A percentile compares a stretch with the other conserved stretches of the same genome.
Conservation (phyloP, 2,113 vertebrate genomes). For the Actenoides hombroni region DNA sequence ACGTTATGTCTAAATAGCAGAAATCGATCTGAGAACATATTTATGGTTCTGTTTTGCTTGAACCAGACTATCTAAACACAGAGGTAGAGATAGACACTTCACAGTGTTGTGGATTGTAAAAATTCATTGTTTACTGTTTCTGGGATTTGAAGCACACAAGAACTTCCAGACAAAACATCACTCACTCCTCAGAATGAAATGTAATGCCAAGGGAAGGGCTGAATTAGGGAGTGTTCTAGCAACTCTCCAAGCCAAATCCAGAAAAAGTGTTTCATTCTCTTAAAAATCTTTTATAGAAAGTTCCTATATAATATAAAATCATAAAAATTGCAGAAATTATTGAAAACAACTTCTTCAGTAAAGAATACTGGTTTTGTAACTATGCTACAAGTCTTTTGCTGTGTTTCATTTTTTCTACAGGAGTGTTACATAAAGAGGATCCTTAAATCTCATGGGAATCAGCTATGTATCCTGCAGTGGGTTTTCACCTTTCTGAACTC, state of each 20-base stretch:
- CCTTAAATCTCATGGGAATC: not conserved
- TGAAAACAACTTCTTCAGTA: not conserved
- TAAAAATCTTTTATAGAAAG: not conserved
- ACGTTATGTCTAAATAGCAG: not conserved
- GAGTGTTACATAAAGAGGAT: not conserved
- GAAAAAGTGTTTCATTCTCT: not conserved
- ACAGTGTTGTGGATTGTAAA: not conserved
- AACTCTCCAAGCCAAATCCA: not conserved
- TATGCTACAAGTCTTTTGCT: not conserved
- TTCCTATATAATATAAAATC: not conserved
- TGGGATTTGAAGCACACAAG: not conserved
- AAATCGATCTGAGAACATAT: not conserved
- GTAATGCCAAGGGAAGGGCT: not conserved
- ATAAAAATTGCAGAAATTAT: not conserved
- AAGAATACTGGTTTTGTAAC: not conserved
- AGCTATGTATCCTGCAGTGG: not conserved
- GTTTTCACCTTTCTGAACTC: not conserved
- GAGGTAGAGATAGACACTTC: not conserved
- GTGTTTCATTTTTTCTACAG: not conserved
- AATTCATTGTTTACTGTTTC: not conserved
- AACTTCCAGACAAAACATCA: not conserved
- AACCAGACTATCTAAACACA: not conserved
- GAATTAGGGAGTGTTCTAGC: not conserved
- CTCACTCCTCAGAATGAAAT: not conserved
- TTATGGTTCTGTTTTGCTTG: not conserved